Base-by-base conservation (phyloP, 2,113 vertebrate genomes). In the Amia ocellicauda region DNA sequence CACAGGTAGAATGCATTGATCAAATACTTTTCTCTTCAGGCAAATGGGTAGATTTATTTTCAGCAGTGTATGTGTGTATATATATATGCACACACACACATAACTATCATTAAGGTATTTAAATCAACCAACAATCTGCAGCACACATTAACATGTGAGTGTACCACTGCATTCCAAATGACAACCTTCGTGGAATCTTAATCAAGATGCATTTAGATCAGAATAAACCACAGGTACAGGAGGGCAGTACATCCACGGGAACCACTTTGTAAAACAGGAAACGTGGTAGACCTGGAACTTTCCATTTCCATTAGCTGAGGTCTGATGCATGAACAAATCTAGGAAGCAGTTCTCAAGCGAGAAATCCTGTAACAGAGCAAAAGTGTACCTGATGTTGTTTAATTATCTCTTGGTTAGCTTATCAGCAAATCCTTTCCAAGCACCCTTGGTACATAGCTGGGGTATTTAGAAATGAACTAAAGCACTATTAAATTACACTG, bases 361-460 rank as follows among this genome's bases (percentile, higher is more conserved):
- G 20, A 26, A 27, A 2, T 11, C 31, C 31, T 36, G 31, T 7
- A 56, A 17, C 52, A 36, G 42, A 50, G 36, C 24, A 55, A 29
- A 26, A 58, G 63, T 50, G 47, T 50, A 66, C 69, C 73, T 57
- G 61, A 23, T 47, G n/a, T n/a, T n/a, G n/a, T 75, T 36, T 73
- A 74, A 82, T 80, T 69, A 73, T 75, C 57, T 74, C 62, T 69
- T 63, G 58, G 72, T 74, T 66, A 60, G 19, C 31, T 67, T 60
- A 64, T 55, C 69, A 17, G 55, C 62, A 2, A 69, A 76, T 67
- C 65, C 54, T 73, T 54, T 50, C 50, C 63, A 69, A 67, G 73
- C 70, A 70, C 72, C 55, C 42, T 60, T 42, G 26, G 29, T 24
- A 14, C 24, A 42, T 63, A 72, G 40, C 28, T 56, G 58, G 61